Evolutionary conservation across 2,797 vertebrate species (phyloP).

Genomic region (Acrossocheilus wenchowensis): DNA sequence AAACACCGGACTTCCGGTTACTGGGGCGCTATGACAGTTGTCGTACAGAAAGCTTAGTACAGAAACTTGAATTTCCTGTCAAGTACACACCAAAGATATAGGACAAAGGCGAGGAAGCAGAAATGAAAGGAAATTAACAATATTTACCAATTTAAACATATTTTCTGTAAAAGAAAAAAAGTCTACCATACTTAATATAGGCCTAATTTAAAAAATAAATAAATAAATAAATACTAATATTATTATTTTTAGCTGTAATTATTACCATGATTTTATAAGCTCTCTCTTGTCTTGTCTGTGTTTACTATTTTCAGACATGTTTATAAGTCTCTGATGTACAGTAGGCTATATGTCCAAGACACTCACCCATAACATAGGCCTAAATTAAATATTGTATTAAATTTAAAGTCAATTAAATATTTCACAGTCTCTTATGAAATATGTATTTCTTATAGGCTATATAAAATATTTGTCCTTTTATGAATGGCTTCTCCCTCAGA

Average conservation of each 20-base stretch:
- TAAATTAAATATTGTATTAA: neutral
- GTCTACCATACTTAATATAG: neutral
- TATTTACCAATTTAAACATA: neutral
- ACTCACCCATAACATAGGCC: neutral
- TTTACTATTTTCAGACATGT: neutral
- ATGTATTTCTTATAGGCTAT: neutral
- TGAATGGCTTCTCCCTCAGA: conserved; percentile 5
- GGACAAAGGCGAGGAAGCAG: neutral
- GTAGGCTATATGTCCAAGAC: neutral
- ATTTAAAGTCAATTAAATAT: neutral
- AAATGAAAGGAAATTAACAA: neutral
- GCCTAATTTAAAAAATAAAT: neutral
- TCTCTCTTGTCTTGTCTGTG: neutral
- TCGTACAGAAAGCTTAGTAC: conserved; percentile 4
- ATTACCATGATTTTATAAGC: neutral
- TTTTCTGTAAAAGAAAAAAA: neutral
- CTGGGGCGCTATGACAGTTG: neutral
- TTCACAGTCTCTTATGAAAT: neutral
- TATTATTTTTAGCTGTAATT: neutral
- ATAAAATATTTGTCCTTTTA: conserved; percentile 8
- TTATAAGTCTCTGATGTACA: neutral
- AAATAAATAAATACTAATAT: no score
- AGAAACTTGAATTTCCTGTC: conserved; percentile 23
- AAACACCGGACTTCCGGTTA: conserved; percentile 20
- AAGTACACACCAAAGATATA: neutral